Percentiles rank a stretch among this genome's conserved stretches.
These are phyloP conservation scores for Pedicia rivosa DNA, from an alignment of 2,888 invertebrate genomes.

Conservation along the genomic window DNA sequence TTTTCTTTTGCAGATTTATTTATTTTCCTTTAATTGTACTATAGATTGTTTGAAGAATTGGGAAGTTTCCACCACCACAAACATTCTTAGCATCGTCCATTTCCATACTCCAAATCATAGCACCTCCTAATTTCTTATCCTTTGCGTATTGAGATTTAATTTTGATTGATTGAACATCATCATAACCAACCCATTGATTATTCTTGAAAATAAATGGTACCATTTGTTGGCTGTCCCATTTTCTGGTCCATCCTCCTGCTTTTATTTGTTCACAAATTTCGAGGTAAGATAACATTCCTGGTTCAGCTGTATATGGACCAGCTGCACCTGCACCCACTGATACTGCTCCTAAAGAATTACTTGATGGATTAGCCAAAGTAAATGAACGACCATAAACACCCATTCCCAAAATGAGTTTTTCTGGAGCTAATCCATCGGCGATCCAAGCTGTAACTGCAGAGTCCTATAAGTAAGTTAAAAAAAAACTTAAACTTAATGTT, in stretches of 20 bases:
- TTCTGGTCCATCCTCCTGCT: conserved; percentile 20
- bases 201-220: conserved; percentile 26
- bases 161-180: conserved; percentile 22
- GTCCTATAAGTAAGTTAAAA: too few relatives aligned
- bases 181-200: conserved; percentile 31
- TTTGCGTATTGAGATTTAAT: too few relatives aligned
- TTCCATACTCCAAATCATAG: too few relatives aligned
- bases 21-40: too few relatives aligned
- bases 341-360: conserved; percentile 31
- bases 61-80: too few relatives aligned
- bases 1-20: too few relatives aligned
- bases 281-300: conserved; percentile 37
- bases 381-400: conserved; percentile 29
- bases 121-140: too few relatives aligned
- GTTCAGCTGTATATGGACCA: conserved; percentile 33
- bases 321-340: conserved; percentile 27
- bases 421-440: conserved; percentile 21
- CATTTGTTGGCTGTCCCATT: conserved; percentile 19
- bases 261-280: conserved; percentile 32
- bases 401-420: conserved; percentile 29
- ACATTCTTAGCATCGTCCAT: too few relatives aligned
- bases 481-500: too few relatives aligned
- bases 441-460: conserved; percentile 28
- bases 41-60: too few relatives aligned
- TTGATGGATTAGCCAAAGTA: conserved; percentile 24